Evolutionary conservation across 2,797 vertebrate species (phyloP).

Genomic region (Hafferia zeledoni): DNA sequence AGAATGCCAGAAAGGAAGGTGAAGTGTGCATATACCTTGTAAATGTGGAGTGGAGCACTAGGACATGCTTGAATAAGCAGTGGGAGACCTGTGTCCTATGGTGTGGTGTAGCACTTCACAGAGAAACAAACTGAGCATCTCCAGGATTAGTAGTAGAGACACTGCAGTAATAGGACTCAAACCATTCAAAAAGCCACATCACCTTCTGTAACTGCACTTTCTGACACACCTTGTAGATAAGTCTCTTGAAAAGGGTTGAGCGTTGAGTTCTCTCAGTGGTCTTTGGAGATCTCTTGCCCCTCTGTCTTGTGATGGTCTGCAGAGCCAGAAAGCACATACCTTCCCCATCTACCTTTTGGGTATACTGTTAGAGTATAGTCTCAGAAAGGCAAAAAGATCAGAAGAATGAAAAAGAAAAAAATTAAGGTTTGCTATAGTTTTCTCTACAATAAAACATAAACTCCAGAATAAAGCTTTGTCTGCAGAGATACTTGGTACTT

Average conservation of each 20-base stretch:
- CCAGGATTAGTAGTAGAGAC: neutral
- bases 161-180: neutral
- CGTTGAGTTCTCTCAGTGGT: neutral
- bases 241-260: neutral
- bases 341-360: neutral
- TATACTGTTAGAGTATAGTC: neutral
- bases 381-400: neutral
- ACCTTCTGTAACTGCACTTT: neutral
- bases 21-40: fast-evolving
- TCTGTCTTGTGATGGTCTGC: neutral
- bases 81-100: neutral
- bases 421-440: neutral
- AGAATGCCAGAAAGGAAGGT: neutral
- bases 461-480: neutral
- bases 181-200: neutral
- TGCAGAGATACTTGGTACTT: neutral
- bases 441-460: neutral
- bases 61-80: neutral
- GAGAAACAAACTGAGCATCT: neutral
- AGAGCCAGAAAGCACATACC: neutral
- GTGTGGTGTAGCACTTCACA: neutral
- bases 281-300: neutral
- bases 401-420: neutral
- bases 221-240: neutral
- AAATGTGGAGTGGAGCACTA: neutral